phyloP scores from a whole-genome alignment of 2,113 vertebrate genomes.

The Cairina moschata region DNA sequence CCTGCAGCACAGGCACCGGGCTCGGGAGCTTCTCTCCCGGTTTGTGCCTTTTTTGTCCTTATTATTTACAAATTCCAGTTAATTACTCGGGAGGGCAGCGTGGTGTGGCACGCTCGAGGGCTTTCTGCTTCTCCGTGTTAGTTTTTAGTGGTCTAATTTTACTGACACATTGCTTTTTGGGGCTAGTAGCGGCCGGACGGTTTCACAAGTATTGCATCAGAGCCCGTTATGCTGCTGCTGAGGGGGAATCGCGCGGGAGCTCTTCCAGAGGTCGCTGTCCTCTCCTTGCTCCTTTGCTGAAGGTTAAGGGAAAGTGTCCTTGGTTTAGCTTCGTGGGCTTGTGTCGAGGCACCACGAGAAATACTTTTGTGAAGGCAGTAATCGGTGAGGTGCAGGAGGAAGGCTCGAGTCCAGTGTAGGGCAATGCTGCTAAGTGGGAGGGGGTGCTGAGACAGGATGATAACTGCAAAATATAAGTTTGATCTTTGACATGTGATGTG shows the following conservation, averaged over 20 bases:
- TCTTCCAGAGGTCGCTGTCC: not conserved
- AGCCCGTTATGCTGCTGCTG: not conserved
- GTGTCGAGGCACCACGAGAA: not conserved
- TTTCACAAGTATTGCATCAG: not conserved
- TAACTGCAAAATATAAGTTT: not conserved
- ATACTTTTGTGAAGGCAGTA: not conserved
- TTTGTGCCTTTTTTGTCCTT: not conserved
- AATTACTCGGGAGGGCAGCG: too few relatives aligned
- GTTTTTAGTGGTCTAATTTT: accelerated
- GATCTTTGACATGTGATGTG: not conserved
- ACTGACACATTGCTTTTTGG: accelerated
- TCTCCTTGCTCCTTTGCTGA: not conserved
- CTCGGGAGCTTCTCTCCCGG: accelerated
- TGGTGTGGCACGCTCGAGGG: accelerated
- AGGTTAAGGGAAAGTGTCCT: not conserved
- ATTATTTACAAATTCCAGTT: not conserved
- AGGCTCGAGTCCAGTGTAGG: accelerated
- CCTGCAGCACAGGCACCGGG: not conserved
- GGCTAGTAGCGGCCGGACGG: accelerated
- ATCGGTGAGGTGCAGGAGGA: not conserved
- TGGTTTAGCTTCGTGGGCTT: not conserved
- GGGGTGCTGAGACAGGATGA: not conserved
- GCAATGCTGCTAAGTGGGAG: not conserved
- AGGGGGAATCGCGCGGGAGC: accelerated
- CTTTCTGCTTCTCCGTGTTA: not conserved